Evolutionary conservation across 2,113 vertebrate genomes (phyloP).

Genomic region (Grammomys surdaster): DNA sequence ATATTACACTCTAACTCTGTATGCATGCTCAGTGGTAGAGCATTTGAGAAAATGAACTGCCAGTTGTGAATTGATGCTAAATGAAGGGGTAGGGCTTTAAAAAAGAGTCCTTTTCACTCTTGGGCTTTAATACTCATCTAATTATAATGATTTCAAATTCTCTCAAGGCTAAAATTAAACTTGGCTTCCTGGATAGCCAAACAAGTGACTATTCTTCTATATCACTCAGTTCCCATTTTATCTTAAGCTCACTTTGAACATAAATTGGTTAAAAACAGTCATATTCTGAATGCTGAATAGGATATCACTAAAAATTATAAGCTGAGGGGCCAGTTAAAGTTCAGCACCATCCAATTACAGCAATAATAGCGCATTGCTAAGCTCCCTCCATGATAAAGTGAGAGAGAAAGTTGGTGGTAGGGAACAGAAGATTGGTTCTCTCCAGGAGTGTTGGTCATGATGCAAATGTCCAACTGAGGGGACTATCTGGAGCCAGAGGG

Average conservation of each 20-base stretch:
- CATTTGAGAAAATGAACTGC: constrained; percentile 73
- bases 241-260: constrained; percentile 70
- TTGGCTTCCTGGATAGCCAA: constrained; percentile 81
- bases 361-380: neutral
- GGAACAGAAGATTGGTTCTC: neutral
- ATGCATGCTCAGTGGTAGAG: constrained; percentile 68
- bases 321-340: constrained; percentile 63
- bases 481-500: neutral
- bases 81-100: constrained; percentile 75
- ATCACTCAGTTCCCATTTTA: constrained; percentile 62
- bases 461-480: neutral
- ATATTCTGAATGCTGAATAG: constrained; percentile 67
- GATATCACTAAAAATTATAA: constrained; percentile 67
- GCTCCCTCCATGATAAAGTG: neutral
- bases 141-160: constrained; percentile 85
- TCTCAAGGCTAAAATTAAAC: constrained; percentile 79
- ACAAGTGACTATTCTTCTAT: constrained; percentile 69
- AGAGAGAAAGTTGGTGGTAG: constrained; percentile 17
- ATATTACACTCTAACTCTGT: constrained; percentile 66
- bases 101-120: constrained; percentile 68
- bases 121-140: constrained; percentile 78
- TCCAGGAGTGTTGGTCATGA: neutral
- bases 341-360: constrained; percentile 58
- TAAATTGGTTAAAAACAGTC: constrained; percentile 76
- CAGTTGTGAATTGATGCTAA: constrained; percentile 79